Conservation (phyloP, 2,888 invertebrate genomes). For the Mantis religiosa region DNA sequence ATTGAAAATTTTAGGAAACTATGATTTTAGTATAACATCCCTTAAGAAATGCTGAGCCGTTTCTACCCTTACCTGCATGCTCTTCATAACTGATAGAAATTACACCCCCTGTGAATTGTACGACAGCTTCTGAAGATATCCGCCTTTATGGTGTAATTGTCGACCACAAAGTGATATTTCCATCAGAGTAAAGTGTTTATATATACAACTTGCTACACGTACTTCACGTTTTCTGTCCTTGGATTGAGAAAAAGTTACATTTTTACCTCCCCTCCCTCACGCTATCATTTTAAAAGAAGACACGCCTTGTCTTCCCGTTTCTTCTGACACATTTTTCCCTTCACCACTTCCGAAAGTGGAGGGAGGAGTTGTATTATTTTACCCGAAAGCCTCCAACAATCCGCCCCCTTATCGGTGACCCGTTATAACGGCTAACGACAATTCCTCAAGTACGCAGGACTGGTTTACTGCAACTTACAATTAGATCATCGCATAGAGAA, state of each 20-base stretch:
- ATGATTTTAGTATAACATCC: too few relatives aligned
- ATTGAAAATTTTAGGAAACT: too few relatives aligned
- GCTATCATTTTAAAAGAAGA: background rate
- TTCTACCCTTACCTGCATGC: background rate
- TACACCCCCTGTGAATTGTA: background rate
- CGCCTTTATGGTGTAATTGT: background rate
- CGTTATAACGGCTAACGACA: background rate
- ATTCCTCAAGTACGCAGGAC: background rate
- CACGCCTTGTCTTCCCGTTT: background rate
- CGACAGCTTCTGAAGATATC: background rate
- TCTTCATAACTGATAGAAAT: background rate
- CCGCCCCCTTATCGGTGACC: background rate
- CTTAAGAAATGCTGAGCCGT: too few relatives aligned
- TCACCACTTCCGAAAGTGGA: background rate
- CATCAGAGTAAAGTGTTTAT: background rate
- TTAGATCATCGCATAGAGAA: background rate
- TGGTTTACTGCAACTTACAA: background rate
- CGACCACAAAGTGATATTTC: background rate
- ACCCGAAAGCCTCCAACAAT: background rate
- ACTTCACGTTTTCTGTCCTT: background rate
- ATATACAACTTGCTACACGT: background rate
- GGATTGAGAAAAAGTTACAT: background rate
- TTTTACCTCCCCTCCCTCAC: background rate
- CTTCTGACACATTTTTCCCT: too few relatives aligned
- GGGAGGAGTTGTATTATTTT: background rate